phyloP scores from a whole-genome alignment of 2,797 vertebrate genomes.

The Argentina silus region DNA sequence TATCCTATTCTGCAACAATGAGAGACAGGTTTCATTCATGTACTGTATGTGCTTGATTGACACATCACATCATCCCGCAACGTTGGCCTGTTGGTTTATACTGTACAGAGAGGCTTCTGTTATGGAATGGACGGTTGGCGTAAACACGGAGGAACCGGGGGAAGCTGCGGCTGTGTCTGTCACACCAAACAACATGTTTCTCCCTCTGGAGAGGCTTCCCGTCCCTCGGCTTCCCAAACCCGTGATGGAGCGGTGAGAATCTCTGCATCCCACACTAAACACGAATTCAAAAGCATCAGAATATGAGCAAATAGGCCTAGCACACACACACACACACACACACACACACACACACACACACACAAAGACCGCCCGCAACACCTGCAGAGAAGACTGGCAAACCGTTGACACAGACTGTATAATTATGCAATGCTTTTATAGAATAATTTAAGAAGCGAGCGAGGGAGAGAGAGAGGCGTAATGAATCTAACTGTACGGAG shows the following conservation, averaged over 20 bases:
- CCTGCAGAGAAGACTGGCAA: no score
- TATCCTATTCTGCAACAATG: conserved; percentile 54
- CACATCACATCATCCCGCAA: conserved; percentile 40
- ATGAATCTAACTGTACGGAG: conserved; percentile 46
- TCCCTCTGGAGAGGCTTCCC: not conserved
- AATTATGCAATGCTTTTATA: no score
- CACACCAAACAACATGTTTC: not conserved
- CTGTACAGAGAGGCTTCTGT: not conserved
- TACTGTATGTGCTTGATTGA: conserved; percentile 58
- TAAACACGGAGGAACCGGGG: not conserved
- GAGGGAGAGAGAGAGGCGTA: no score
- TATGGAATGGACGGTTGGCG: not conserved
- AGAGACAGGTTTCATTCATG: conserved; percentile 56
- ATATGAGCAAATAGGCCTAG: no score
- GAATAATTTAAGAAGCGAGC: no score
- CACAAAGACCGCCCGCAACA: no score
- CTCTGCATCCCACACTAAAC: no score
- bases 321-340: no score
- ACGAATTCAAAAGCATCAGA: no score
- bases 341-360: no score
- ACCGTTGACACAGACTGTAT: no score
- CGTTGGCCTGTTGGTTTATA: conserved; percentile 47
- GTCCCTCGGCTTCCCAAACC: not conserved
- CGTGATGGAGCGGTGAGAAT: no score
- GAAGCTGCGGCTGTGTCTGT: not conserved